Base-by-base conservation (phyloP, 2,888 invertebrate genomes). In the Tiliacea aurago region DNA sequence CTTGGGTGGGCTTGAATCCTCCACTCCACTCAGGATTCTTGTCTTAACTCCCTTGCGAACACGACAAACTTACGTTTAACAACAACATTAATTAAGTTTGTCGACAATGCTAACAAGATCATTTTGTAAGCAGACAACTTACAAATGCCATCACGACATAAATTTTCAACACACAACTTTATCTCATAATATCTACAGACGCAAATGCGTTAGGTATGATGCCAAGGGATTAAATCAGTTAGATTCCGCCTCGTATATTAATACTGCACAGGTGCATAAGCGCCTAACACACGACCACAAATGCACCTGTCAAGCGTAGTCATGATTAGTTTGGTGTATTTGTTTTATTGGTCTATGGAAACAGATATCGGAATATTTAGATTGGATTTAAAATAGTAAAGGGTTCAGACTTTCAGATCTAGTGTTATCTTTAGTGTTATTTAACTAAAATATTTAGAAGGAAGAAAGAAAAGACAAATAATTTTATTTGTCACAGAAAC, bases 231-330 rank as follows among this genome's bases (percentile, higher is more conserved):
- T 80, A 68, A 53, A 51, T 58, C 62, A 45, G 33, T 55, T 73
- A 73, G 28, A 63, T 63, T 66, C 51, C 13, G 4, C 37, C 18
- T 51, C 23, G 59, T 58, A 45, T 53, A 76, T 72, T 80, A 76
- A 56, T 70, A 70, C 28, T 20, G 23, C 56, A 43, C 81, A 77
- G 81, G 81, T 81, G 80, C 51, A 53, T 64, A 43, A 67, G 15
- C 55, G n/a, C 63, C 53, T 68, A 70, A 78, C 56, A 41, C 13
- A 62, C 28, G 45, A n/a, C 65, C 62, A 51, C 73, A 81, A 61
- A 81, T 90, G 89, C 89, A 90, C 88, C 87, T 89, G 88, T 89
- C 90, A 89, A 84, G 75, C 67, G 58, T 45, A 68, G 28, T 55
- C 37, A 64, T 61, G 69, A 64, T 70, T 70, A 70, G 69, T 70